Conservation (phyloP, 2,888 invertebrate species). For the Metellina segmentata region DNA sequence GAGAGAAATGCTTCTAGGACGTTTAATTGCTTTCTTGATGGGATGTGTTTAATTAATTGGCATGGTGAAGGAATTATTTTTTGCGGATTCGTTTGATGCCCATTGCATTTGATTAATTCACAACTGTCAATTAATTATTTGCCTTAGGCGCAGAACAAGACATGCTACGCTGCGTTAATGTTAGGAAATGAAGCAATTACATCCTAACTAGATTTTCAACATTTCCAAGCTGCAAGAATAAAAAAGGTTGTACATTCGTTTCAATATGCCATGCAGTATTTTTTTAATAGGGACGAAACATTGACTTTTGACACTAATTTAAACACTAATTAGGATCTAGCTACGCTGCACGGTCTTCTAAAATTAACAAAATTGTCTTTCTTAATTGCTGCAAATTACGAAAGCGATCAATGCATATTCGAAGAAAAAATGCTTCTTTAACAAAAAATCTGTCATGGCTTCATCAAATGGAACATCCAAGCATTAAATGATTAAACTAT, state of each 20-base stretch:
- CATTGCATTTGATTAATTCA: not conserved
- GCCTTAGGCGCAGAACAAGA: not conserved
- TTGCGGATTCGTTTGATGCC: not conserved
- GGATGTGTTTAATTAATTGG: constrained; percentile 1
- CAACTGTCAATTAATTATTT: constrained; percentile 6
- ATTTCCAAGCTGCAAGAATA: not conserved
- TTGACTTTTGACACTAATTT: not conserved
- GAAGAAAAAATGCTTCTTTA: not conserved
- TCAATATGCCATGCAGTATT: not conserved
- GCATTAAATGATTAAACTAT: too few species aligned
- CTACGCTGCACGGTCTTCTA: not conserved
- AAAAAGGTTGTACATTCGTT: not conserved
- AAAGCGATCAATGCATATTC: not conserved
- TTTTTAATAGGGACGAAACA: not conserved
- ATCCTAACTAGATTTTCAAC: not conserved
- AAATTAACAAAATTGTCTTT: not conserved
- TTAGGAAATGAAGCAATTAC: not conserved
- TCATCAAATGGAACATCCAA: too few species aligned
- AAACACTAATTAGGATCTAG: not conserved
- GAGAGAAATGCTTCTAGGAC: too few species aligned
- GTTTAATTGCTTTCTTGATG: constrained; percentile 15
- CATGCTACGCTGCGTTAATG: not conserved
- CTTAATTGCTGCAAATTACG: not conserved
- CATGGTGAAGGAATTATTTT: not conserved
- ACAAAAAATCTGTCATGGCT: too few species aligned